Conservation (phyloP, 2,888 invertebrate species). For the Pseudococcus jackbeardsleyi region DNA sequence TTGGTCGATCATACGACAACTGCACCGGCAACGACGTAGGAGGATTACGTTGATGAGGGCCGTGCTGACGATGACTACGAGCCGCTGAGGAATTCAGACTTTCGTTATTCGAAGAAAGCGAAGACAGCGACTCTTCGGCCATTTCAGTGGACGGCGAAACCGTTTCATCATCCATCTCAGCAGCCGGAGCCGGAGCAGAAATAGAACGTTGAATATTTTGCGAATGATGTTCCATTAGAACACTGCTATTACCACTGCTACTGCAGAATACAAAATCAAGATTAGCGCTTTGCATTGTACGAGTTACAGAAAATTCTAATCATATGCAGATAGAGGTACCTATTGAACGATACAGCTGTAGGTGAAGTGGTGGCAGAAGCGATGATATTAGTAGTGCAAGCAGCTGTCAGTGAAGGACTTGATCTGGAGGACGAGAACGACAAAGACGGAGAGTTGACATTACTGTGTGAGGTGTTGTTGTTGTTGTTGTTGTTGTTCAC, state of each 20-base stretch:
- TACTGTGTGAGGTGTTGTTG: slow-evolving; percentile 32
- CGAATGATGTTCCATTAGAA: slow-evolving; percentile 57
- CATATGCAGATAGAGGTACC: background rate
- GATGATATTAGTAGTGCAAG: slow-evolving; percentile 45
- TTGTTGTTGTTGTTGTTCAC: background rate
- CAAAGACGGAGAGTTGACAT: slow-evolving; percentile 60
- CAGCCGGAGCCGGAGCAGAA: slow-evolving; percentile 23
- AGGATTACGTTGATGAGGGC: slow-evolving; percentile 56
- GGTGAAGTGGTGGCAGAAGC: slow-evolving; percentile 62
- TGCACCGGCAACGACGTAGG: slow-evolving; percentile 64
- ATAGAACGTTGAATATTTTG: slow-evolving; percentile 58
- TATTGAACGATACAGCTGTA: slow-evolving; percentile 44
- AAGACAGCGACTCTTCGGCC: slow-evolving; percentile 56
- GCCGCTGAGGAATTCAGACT: slow-evolving; percentile 33
- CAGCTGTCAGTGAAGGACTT: slow-evolving; percentile 53
- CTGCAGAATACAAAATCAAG: background rate
- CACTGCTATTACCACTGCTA: slow-evolving; percentile 32
- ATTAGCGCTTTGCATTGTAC: background rate
- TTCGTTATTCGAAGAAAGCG: slow-evolving; percentile 53
- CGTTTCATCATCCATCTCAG: slow-evolving; percentile 56
- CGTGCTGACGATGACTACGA: background rate
- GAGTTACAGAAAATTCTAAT: background rate
- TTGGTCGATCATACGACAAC: slow-evolving; percentile 49
- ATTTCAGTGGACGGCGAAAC: slow-evolving; percentile 55
- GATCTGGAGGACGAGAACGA: slow-evolving; percentile 60